Conservation (phyloP, 2,113 vertebrate genomes). For the Sminthopsis crassicaudata region DNA sequence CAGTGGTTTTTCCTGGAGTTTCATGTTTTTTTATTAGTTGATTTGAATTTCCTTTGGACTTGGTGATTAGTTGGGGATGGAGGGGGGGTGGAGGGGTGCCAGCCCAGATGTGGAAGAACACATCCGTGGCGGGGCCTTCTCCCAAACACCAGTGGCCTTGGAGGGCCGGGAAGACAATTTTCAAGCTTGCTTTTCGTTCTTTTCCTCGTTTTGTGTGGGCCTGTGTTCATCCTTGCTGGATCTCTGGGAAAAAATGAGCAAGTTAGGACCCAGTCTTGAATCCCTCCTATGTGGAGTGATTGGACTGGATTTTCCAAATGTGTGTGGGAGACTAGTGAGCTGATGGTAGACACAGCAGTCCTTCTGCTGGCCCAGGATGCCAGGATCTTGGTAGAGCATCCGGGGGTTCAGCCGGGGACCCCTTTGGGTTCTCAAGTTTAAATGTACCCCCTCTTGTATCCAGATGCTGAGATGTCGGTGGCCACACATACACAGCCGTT, state of each 20-base stretch:
- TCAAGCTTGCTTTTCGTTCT: slow-evolving; percentile 19
- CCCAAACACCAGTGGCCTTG: slow-evolving; percentile 44
- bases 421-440: background rate
- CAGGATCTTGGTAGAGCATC: background rate
- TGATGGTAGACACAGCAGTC: slow-evolving; percentile 70
- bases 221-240: background rate
- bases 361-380: slow-evolving; percentile 17
- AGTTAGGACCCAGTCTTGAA: slow-evolving; percentile 52
- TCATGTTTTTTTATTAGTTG: slow-evolving; percentile 39
- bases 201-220: background rate
- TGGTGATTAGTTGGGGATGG: slow-evolving; percentile 63
- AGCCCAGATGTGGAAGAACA: slow-evolving; percentile 4
- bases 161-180: slow-evolving; percentile 63
- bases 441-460: background rate
- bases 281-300: slow-evolving; percentile 48
- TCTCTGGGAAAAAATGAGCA: slow-evolving; percentile 57
- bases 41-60: slow-evolving; percentile 34
- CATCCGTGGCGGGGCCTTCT: too few relatives aligned
- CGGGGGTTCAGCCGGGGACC: background rate
- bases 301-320: background rate
- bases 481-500: too few relatives aligned
- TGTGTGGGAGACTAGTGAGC: slow-evolving; percentile 15
- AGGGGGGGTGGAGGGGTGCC: background rate
- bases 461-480: background rate
- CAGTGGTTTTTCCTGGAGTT: background rate